Percentiles rank a stretch among this genome's conserved stretches.
Evolutionary conservation across 2,888 invertebrate genomes (phyloP).

Genomic region (Axea sp.): DNA sequence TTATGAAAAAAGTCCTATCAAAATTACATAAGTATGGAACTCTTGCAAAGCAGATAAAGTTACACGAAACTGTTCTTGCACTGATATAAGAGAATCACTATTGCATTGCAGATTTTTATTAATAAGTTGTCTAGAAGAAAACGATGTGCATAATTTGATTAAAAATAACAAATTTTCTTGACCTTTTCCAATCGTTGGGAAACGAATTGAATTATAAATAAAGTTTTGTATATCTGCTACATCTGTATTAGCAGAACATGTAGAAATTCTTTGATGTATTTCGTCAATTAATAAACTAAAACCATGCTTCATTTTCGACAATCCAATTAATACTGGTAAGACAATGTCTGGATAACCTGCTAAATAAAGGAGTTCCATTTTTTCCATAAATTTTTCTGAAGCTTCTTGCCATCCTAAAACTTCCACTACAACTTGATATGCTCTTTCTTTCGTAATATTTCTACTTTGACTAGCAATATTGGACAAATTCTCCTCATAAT

Average conservation of each 20-base stretch:
- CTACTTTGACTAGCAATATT: slow-evolving; percentile 75
- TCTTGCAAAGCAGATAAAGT: too few relatives aligned
- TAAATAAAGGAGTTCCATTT: slow-evolving; percentile 81
- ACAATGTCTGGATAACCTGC: slow-evolving; percentile 89
- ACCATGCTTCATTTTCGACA: slow-evolving; percentile 85
- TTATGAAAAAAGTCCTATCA: too few relatives aligned
- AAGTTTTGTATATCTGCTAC: slow-evolving; percentile 67
- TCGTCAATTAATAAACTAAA: slow-evolving; percentile 82
- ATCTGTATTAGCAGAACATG: slow-evolving; percentile 69
- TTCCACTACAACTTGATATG: slow-evolving; percentile 78
- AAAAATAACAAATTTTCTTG: slow-evolving; percentile 76
- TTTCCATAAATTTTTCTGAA: slow-evolving; percentile 81
- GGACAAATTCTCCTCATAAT: slow-evolving; percentile 74
- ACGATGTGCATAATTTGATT: slow-evolving; percentile 80
- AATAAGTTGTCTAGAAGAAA: slow-evolving; percentile 77
- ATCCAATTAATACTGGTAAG: slow-evolving; percentile 85
- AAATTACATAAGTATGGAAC: too few relatives aligned
- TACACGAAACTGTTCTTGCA: slow-evolving; percentile 81
- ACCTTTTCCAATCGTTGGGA: slow-evolving; percentile 78
- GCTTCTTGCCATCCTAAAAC: slow-evolving; percentile 81
- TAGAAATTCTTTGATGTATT: slow-evolving; percentile 80
- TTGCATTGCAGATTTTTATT: slow-evolving; percentile 73
- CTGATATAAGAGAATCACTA: slow-evolving; percentile 67
- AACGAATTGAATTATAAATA: slow-evolving; percentile 81
- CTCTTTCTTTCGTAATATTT: slow-evolving; percentile 64